phyloP scores from a whole-genome alignment of 2,888 invertebrate genomes.

The Lithodes maja region DNA sequence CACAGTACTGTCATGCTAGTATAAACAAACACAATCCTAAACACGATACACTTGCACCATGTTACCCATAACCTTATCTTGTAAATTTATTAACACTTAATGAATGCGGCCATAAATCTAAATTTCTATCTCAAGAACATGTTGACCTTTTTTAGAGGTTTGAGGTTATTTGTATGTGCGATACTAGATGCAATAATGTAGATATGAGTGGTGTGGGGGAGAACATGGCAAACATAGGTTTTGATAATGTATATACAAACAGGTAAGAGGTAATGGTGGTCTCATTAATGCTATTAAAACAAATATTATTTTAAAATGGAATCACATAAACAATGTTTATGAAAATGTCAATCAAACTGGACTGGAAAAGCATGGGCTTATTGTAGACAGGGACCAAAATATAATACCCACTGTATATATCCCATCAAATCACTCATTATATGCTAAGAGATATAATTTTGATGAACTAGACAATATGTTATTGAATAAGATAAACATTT shows the following conservation, averaged over 20 bases:
- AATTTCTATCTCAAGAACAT: constrained; percentile 3
- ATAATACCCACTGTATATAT: background rate
- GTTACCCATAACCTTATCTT: background rate
- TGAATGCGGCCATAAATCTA: constrained; percentile 16
- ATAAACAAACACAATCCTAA: background rate
- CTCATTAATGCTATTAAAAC: background rate
- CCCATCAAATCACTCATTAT: no score
- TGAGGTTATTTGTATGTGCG: background rate
- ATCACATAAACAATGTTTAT: background rate
- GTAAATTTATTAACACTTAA: constrained; percentile 10
- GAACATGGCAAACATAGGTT: constrained; percentile 3
- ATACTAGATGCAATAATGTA: constrained; percentile 7
- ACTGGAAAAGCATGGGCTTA: background rate
- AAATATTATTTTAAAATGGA: constrained; percentile 9
- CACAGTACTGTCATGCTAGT: no score
- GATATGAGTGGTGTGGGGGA: background rate
- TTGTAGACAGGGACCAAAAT: background rate
- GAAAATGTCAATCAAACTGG: background rate
- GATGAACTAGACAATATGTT: background rate
- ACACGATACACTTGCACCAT: background rate
- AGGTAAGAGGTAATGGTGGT: constrained; percentile 14
- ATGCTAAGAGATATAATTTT: background rate
- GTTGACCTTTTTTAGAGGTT: background rate
- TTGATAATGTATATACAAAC: constrained; percentile 24
- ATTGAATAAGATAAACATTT: background rate